These are phyloP conservation scores for Hippolais icterina DNA, from an alignment of 2,113 vertebrate species.

Conservation along the genomic window DNA sequence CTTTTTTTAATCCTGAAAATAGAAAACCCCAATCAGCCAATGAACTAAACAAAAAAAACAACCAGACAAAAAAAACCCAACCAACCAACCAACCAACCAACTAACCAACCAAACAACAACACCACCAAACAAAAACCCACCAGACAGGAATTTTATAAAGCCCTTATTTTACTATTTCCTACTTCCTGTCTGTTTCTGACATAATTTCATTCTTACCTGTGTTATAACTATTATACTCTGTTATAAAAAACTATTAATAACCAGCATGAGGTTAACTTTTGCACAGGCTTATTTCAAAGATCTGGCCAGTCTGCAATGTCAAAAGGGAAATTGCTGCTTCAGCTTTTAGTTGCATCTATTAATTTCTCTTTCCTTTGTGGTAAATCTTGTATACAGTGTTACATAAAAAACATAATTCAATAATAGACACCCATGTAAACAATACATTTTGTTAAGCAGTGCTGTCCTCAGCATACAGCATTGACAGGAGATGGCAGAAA, in stretches of 20 bases:
- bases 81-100: not conserved
- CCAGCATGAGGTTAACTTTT: not conserved
- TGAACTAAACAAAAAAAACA: fast-evolving
- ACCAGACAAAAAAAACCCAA: not conserved
- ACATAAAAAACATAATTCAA: not conserved
- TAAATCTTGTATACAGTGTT: not conserved
- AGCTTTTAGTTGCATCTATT: not conserved
- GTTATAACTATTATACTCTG: not conserved
- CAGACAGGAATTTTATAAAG: not conserved
- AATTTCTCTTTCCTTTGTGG: not conserved
- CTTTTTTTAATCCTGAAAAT: not conserved
- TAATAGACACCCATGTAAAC: not conserved
- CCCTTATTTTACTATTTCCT: not conserved
- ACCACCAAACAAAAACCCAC: not conserved
- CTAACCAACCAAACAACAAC: not conserved
- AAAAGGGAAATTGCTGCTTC: not conserved
- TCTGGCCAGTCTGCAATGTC: not conserved
- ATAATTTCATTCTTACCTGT: not conserved
- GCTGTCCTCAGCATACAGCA: not conserved
- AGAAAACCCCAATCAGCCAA: not conserved
- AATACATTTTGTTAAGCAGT: not conserved
- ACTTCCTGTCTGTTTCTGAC: not conserved
- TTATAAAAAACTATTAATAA: not conserved
- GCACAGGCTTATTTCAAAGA: not conserved
- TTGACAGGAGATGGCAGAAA: not conserved